Percentiles rank a stretch among this genome's conserved stretches.
Conservation (phyloP, 37 sponge, comb jelly and placozoan genomes). For the Mnemiopsis leidyi region DNA sequence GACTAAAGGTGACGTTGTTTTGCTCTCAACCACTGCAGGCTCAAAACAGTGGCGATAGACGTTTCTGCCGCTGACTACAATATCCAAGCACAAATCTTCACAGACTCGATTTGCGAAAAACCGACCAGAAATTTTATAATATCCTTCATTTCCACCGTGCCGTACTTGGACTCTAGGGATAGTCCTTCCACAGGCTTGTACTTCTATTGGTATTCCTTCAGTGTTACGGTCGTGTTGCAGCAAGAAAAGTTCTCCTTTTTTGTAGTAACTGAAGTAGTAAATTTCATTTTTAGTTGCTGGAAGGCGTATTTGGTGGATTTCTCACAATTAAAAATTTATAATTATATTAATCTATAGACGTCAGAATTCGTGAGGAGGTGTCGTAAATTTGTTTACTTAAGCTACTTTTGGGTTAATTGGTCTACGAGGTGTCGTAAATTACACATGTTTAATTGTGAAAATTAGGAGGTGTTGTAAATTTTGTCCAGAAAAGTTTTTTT, state of each 20-base stretch:
- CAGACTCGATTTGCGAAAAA: neutral
- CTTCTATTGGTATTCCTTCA: neutral
- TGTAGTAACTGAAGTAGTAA: neutral
- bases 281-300: neutral
- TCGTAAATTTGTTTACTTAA: too few species aligned
- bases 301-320: too few species aligned
- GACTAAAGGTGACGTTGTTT: too few species aligned
- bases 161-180: neutral
- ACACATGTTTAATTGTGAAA: too few species aligned
- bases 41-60: neutral
- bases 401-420: too few species aligned
- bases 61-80: neutral
- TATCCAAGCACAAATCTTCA: neutral
- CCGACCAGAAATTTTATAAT: neutral
- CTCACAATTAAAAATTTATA: too few species aligned
- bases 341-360: too few species aligned
- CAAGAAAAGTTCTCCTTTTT: neutral
- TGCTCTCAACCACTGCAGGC: too few species aligned
- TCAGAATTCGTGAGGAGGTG: too few species aligned
- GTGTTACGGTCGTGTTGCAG: neutral
- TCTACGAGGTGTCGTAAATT: too few species aligned
- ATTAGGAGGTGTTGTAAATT: too few species aligned
- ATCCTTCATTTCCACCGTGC: neutral
- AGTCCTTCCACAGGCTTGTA: neutral
- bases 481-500: too few species aligned